A percentile compares a stretch with the other conserved stretches of the same genome.
phyloP scores from a whole-genome alignment of 2,113 vertebrate genomes.

The Ictalurus punctatus region DNA sequence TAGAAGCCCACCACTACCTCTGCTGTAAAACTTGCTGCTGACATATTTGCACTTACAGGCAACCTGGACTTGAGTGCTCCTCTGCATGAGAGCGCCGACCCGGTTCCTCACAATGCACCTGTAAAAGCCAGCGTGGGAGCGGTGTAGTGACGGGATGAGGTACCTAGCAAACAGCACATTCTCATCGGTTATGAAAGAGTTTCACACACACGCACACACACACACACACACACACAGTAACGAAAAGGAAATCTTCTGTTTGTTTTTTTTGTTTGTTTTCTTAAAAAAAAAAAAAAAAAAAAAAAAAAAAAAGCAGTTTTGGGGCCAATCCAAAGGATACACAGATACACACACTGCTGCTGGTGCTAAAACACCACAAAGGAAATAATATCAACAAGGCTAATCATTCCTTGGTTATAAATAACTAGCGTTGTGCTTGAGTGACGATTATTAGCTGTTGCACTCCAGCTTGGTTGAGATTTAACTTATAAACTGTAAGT shows the following conservation, averaged over 20 bases:
- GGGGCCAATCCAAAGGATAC: slow-evolving; percentile 13
- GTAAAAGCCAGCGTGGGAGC: slow-evolving; percentile 91
- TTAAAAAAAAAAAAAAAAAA: background rate
- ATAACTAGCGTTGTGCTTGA: slow-evolving; percentile 18
- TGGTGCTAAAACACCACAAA: slow-evolving; percentile 11
- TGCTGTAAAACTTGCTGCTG: slow-evolving; percentile 1
- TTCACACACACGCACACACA: background rate
- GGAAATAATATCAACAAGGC: slow-evolving; percentile 8
- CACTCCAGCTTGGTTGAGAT: slow-evolving; percentile 2
- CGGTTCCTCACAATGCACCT: slow-evolving; percentile 97
- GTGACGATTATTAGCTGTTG: slow-evolving; percentile 12
- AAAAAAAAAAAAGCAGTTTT: background rate
- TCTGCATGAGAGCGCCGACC: slow-evolving; percentile 94
- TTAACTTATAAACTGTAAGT: slow-evolving; percentile 24
- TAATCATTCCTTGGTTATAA: slow-evolving; percentile 21
- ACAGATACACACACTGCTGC: slow-evolving; percentile 15
- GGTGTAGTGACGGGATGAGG: slow-evolving; percentile 92
- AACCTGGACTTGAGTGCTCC: slow-evolving; percentile 93
- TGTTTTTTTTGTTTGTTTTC: background rate
- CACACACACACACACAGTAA: background rate
- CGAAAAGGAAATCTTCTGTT: background rate
- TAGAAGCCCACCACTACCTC: background rate
- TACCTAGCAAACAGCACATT: slow-evolving; percentile 74
- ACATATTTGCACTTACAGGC: slow-evolving; percentile 85
- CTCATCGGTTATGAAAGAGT: background rate